Evolutionary conservation across 2,113 vertebrate species (phyloP), one percentile per base, ranked within the genome.

Genomic region (Edolisoma coerulescens): DNA sequence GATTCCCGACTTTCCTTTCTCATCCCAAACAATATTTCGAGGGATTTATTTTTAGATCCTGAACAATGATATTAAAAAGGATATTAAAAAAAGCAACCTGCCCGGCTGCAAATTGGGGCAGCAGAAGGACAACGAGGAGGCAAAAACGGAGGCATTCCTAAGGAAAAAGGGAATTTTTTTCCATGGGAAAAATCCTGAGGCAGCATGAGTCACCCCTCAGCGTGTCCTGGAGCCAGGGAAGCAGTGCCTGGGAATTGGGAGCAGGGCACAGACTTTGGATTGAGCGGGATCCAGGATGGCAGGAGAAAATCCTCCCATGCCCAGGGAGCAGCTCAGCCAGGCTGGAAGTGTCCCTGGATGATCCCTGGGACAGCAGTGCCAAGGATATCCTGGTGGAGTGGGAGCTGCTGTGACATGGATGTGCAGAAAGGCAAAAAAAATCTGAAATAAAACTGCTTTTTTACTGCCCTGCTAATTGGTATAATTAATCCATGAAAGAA

Each of bases 401-500:
- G 13, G 50, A 42, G 44, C 1, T 68, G 74, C 28, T 47, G 23
- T 2, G 20, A 5, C 10, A 20, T 13, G 41, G 41, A 33, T 30
- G 39, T 6, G 35, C 30, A 42, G 17, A 13, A 47, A 64, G 4
- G n/a, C 18, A 23, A 21, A 47, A 23, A 27, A n/a, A 37, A n/a
- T n/a, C n/a, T n/a, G n/a, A n/a, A n/a, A n/a, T n/a, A n/a, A n/a
- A n/a, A n/a, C n/a, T n/a, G n/a, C n/a, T n/a, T n/a, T 2, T 56
- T 49, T 35, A 7, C 2, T 63, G 49, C 13, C 41, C 7, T n/a
- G 3, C n/a, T 20, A 24, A 68, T n/a, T 41, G 63, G 8, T 4
- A 0, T 1, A 13, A 49, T 50, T 1, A 35, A 50, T 21, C 7
- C 3, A 7, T 18, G 10, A 12, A 64, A 22, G 9, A 0, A 28